Base-by-base conservation (phyloP, 2,888 invertebrate genomes). In the Rhogogaster chlorosoma region DNA sequence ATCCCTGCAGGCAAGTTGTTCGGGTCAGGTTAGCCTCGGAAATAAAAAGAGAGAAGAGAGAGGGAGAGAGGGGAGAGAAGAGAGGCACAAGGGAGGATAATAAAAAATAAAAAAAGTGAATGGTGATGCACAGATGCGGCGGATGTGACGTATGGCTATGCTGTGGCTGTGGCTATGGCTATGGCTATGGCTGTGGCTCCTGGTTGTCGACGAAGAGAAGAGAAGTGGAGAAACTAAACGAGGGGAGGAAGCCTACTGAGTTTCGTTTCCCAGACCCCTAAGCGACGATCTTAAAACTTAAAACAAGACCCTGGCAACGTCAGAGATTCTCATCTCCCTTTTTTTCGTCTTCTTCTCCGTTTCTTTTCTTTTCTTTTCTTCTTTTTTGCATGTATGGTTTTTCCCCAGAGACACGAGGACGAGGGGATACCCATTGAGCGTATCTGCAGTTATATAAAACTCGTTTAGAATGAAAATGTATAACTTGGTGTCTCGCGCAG, bases 101-200 rank as follows among this genome's bases (percentile, higher is more conserved):
- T 32, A 29, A 70, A 45, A 70, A 77, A 77, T 10, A 71, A 29
- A 88, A 88, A 88, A 88, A 87, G 88, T 88, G 89, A 90, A 89
- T 88, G 88, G 88, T 88, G 91, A 91, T 91, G 91, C 92, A 91
- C 92, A 93, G 92, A 92, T 93, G 92, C 91, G 91, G 90, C 92
- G 92, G 92, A 92, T 92, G 92, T 90, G 91, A 90, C 89, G 90
- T 87, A 87, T 85, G 86, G 85, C 84, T 80, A 29, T 61, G 64
- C 80, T 64, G 61, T 80, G 61, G 77, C 32, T 75, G n/a, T 36
- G 36, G 36, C 36, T 70, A 32, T 45, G 42, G 42, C 45, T 45
- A 45, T 45, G 45, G 64, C 80, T 80, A 61, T 80, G 61, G 77
- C 53, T 75, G 36, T 38, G 80, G 61, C 80, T 80, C 61, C 80